These are phyloP conservation scores for Pterocles orientalis DNA, from an alignment of 2,113 vertebrate species.

Conservation along the genomic window DNA sequence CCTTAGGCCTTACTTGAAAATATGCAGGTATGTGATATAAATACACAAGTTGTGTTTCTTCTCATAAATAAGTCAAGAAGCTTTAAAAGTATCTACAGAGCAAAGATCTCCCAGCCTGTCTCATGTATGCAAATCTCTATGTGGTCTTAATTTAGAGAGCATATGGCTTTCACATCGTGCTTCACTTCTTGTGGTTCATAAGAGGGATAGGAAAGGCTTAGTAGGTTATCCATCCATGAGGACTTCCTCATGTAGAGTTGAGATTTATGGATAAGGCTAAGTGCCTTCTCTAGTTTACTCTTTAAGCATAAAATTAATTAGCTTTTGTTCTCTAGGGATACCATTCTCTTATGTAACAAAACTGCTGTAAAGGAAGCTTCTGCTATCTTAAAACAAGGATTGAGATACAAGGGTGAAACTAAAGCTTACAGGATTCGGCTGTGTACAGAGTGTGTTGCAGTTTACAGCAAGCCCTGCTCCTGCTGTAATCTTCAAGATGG, in stretches of 20 bases:
- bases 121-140: neutral
- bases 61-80: conserved; percentile 11
- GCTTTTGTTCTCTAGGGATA: neutral
- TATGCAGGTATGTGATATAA: neutral
- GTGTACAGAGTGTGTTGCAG: neutral
- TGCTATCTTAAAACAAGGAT: neutral
- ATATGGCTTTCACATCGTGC: neutral
- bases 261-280: neutral
- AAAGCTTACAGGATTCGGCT: neutral
- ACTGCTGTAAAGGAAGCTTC: neutral
- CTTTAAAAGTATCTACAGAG: neutral
- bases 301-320: neutral
- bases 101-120: neutral
- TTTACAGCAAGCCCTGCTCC: neutral
- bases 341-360: neutral
- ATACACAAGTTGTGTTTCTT: neutral
- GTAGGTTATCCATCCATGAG: neutral
- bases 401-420: neutral
- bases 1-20: conserved; percentile 16
- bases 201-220: neutral
- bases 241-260: neutral
- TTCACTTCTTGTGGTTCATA: neutral
- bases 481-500: neutral
- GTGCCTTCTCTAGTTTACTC: neutral
- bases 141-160: neutral